Evolutionary conservation across 2,888 invertebrate species (phyloP).

Genomic region (Lepeophtheirus nordmannii): DNA sequence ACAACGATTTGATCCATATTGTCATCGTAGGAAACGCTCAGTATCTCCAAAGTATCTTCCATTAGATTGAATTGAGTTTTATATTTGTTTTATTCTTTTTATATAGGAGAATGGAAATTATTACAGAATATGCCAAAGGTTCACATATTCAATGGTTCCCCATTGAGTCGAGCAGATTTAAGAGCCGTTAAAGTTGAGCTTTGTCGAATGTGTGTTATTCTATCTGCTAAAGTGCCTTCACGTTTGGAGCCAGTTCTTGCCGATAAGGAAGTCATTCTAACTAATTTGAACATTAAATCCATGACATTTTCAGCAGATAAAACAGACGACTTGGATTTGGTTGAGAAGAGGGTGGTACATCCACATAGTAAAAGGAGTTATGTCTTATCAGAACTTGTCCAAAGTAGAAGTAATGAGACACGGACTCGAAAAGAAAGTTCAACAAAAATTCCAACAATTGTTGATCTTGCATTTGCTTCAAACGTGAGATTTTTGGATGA

Average conservation of each 20-base stretch:
- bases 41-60: conserved; percentile 13
- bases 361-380: too few relatives aligned
- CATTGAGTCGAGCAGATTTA: conserved; percentile 19
- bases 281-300: conserved; percentile 14
- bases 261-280: conserved; percentile 19
- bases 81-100: not conserved
- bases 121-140: conserved; percentile 22
- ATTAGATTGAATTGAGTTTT: not conserved
- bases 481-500: conserved; percentile 22
- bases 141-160: conserved; percentile 16
- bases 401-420: not conserved
- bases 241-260: conserved; percentile 17
- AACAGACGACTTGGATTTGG: not conserved
- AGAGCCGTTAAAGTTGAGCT: conserved; percentile 12
- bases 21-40: conserved; percentile 14
- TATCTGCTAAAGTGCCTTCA: conserved; percentile 20
- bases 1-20: conserved; percentile 18
- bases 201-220: conserved; percentile 18
- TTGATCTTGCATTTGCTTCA: conserved; percentile 20
- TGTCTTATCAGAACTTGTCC: too few relatives aligned
- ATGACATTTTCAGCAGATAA: conserved; percentile 15
- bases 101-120: conserved; percentile 14
- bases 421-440: not conserved
- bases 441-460: not conserved
- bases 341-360: not conserved